Percentiles rank a stretch among this genome's conserved stretches.
Conservation (phyloP, 2,113 vertebrate species). For the Thymallus thymallus region DNA sequence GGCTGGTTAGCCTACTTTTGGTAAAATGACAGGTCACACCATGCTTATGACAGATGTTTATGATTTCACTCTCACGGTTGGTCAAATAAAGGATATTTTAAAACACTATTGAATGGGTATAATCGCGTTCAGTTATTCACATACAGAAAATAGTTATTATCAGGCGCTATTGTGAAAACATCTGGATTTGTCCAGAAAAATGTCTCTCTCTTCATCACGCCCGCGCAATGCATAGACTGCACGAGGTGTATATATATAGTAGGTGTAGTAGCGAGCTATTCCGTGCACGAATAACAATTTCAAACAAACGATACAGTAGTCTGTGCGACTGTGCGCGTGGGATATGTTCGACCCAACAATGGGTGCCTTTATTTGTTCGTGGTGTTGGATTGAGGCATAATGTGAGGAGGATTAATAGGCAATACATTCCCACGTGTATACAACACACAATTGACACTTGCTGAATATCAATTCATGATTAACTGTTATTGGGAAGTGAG, state of each 20-base stretch:
- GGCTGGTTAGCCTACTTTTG: neutral
- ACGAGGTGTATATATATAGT: neutral
- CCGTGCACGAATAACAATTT: neutral
- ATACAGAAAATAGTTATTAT: neutral
- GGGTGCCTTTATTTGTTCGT: constrained; percentile 4
- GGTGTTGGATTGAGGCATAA: neutral
- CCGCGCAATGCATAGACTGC: neutral
- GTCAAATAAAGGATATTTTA: neutral
- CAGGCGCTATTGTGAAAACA: constrained; percentile 18
- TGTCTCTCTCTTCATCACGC: neutral
- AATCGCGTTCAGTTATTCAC: neutral
- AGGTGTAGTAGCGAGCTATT: neutral
- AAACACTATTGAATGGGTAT: neutral
- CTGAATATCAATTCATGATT: too few relatives aligned
- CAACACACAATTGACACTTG: too few relatives aligned
- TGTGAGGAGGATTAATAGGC: too few relatives aligned
- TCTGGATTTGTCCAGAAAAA: constrained; percentile 25
- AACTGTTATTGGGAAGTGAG: too few relatives aligned
- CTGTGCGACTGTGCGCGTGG: constrained; percentile 1
- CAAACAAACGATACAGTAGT: neutral
- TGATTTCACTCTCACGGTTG: too few relatives aligned
- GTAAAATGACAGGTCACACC: neutral
- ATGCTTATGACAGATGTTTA: too few relatives aligned
- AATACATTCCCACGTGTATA: too few relatives aligned
- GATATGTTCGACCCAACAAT: constrained; percentile 22